Base-by-base conservation (phyloP, 2,797 vertebrate species). In the Falco biarmicus region DNA sequence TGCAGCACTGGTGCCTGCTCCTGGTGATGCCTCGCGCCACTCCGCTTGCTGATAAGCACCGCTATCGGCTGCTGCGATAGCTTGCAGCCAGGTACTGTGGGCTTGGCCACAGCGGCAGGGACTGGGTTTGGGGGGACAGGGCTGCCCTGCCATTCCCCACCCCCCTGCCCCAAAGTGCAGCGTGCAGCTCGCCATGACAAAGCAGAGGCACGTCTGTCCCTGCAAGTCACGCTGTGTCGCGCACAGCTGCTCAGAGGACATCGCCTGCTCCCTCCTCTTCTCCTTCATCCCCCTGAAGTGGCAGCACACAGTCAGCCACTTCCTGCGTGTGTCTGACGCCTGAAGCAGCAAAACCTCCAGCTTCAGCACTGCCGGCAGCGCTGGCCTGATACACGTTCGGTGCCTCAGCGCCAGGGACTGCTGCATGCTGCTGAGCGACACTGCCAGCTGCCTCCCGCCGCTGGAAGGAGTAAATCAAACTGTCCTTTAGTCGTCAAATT, bases 231-330 rank as follows among this genome's bases (percentile, higher is more conserved):
- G 3, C 39, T 8, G 21, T 8, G 50, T 28, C 84, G 57, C 4
- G 2, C 45, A 3, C 26, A 11, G 50, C 34, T 5, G 21, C 66
- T 18, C 4, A 3, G 17, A 37, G 51, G 47, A 57, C 56, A 28
- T 4, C 0, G 1, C n/a, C n/a, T 0, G 0, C 6, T 57, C 29
- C 66, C 41, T 47, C 50, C 4, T 43, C n/a, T 24, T 34, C 76
- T 56, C 45, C 63, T 56, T 31, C 73, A 9, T 15, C 11, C 19
- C 53, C 41, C 50, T 10, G 32, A 31, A 54, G 37, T 2, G 0
- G 37, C 2, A 65, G 60, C 43, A 5, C 14, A 32, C 65, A 13
- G n/a, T 1, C 50, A n/a, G 54, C 0, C 1, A 28, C 66, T 45
- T 39, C 61, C 66, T 13, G 47, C 6, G 5, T 21, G 75, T 0